Evolutionary conservation across 2,113 vertebrate genomes (phyloP), one percentile per base, ranked within the genome.

Genomic region (Heloderma charlesbogerti): DNA sequence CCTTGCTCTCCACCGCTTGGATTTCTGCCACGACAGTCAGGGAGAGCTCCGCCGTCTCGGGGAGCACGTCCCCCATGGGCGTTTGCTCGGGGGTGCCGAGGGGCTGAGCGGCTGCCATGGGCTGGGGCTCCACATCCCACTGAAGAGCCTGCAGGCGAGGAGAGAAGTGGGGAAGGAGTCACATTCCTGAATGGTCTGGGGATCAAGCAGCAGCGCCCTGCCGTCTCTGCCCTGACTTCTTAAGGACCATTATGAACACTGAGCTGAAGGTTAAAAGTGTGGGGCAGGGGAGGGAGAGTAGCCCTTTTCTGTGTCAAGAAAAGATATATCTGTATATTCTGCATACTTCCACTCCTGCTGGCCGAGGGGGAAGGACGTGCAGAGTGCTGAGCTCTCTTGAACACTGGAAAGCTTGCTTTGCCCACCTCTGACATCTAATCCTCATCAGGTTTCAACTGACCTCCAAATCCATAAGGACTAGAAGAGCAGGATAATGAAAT

Each of bases 1-100:
- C 97, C 88, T 98, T 97, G 93, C 96, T 95, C 87, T 97, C 97
- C 97, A 98, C 97, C 43, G 97, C 97, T 93, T 98, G 97, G 91
- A 98, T 96, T 4, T 97, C 97, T 27, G 97, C 96, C 34, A 97
- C 97, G 83, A 98, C 96, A 0, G 97, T 98, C 69, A 97, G 92
- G 57, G 97, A 97, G 84, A 97, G 96, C 95, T 97, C 96, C 0
- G 95, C 94, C 1, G 95, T 80, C 31, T 93, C 94, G 1, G 91
- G 91, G 85, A 93, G 89, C 67, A 86, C 63, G 72, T 96, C 94
- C 0, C 4, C 89, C 88, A 34, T 31, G 22, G 95, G 69, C 71
- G 87, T 69, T 3, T 84, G 85, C 85, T 95, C 93, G 16, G 93
- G 63, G 57, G 77, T 37, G 66, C 84, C 5, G 66, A 91, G 89